Evolutionary conservation across 2,888 invertebrate genomes (phyloP).

Genomic region (Caenorhabditis japonica): DNA sequence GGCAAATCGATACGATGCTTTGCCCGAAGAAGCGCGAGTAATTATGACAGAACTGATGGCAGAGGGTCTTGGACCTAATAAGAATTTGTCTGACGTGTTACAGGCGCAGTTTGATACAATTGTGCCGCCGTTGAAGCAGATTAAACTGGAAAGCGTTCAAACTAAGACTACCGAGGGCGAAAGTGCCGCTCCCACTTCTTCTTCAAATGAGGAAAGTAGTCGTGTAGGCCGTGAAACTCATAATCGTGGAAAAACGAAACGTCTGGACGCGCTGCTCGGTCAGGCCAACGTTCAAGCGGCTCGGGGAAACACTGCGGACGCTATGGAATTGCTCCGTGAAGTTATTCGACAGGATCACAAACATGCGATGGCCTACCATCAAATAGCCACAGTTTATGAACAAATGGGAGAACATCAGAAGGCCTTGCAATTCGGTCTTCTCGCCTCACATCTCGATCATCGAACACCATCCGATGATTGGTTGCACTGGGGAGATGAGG

Average conservation of each 20-base stretch:
- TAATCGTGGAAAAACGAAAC: conserved; percentile 35
- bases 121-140: conserved; percentile 16
- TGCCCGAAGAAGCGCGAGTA: conserved; percentile 29
- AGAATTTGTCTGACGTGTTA: conserved; percentile 19
- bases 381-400: conserved; percentile 71
- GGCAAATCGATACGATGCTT: conserved; percentile 22
- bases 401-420: conserved; percentile 63
- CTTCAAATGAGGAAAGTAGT: not conserved
- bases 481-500: conserved; percentile 70
- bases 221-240: conserved; percentile 3
- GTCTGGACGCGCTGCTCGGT: conserved; percentile 72
- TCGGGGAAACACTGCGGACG: conserved; percentile 64
- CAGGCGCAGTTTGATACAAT: conserved; percentile 9
- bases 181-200: not conserved
- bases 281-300: conserved; percentile 73
- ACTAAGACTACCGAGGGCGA: not conserved
- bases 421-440: conserved; percentile 66
- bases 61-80: not conserved
- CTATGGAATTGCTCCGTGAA: conserved; percentile 68
- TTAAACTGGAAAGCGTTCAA: conserved; percentile 7
- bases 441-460: conserved; percentile 70
- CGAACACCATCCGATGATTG: conserved; percentile 72
- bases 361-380: conserved; percentile 70
- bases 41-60: conserved; percentile 21
- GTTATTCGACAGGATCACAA: conserved; percentile 70